Conservation (phyloP, 2,113 vertebrate genomes). For the Hyaena hyaena region DNA sequence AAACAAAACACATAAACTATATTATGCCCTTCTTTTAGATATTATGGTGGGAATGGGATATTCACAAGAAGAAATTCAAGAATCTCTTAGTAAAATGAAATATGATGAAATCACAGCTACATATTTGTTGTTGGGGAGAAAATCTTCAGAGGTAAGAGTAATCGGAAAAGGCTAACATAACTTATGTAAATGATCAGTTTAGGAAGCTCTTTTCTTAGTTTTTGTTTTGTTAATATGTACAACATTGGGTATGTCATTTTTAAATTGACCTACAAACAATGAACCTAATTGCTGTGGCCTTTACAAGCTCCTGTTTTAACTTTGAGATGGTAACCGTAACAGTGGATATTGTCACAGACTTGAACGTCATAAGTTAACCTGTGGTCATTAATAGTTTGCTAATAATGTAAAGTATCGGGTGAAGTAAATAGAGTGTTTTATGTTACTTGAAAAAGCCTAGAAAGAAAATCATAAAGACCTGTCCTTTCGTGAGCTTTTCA, state of each 20-base stretch:
- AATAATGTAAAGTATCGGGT: not conserved
- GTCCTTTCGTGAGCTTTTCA: not conserved
- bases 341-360: not conserved
- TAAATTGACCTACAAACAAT: not conserved
- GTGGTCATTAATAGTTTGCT: not conserved
- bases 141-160: conserved; percentile 95
- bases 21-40: conserved; percentile 87
- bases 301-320: not conserved
- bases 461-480: not conserved
- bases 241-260: not conserved
- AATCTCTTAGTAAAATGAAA: conserved; percentile 99
- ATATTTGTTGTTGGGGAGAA: conserved; percentile 96
- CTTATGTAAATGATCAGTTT: not conserved
- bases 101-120: conserved; percentile 99
- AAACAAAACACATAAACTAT: not conserved
- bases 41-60: conserved; percentile 99
- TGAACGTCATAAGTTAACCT: not conserved
- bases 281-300: not conserved
- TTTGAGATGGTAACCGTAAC: not conserved
- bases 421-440: not conserved
- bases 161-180: not conserved
- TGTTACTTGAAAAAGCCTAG: not conserved
- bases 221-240: not conserved
- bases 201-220: not conserved
- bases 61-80: conserved; percentile 97